Evolutionary conservation across 2,113 vertebrate genomes (phyloP), one percentile per base, ranked within the genome.

Genomic region (Condylura cristata): DNA sequence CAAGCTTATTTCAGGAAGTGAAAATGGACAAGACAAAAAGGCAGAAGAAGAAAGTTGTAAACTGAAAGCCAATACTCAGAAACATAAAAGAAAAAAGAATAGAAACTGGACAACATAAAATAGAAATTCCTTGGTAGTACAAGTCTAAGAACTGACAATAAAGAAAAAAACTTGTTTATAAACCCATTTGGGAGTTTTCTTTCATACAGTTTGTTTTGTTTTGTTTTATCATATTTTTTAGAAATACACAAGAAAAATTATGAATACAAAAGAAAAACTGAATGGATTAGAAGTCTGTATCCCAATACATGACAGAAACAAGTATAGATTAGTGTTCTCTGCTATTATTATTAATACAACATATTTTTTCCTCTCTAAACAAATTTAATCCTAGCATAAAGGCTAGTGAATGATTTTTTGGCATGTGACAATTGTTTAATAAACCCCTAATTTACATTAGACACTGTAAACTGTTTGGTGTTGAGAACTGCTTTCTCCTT

Each of bases 121-220:
- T 22, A 81, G 32, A 46, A 63, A 81, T 39, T 53, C 0, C n/a
- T 61, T 34, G 44, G 28, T 61, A 3, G 1, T 56, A 0, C 46
- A 90, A 63, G 63, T 70, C 63, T 86, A 41, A 93, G 32, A 90
- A 75, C 14, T 68, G 41, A 93, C 34, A 70, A 70, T 53, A 74
- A 26, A 46, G 10, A 65, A 88, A 65, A 88, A 78, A 63, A 22
- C 32, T 0, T 84, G 44, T 79, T 84, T 79, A 5, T 84, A 89
- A 84, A 56, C 6, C 5, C 17, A 53, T 85, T 71, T 65, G 56
- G 48, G 72, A 48, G n/a, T 63, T 89, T 78, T 75, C 8, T 61
- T 68, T 75, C 28, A 68, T 53, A 32, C 20, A 46, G 14, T 76
- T 61, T 61, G 10, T 32, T 34, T 68, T 48, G 18, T 83, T 87